These are phyloP conservation scores for Lepus timidus DNA, from an alignment of 2,113 vertebrate genomes.

Conservation along the genomic window DNA sequence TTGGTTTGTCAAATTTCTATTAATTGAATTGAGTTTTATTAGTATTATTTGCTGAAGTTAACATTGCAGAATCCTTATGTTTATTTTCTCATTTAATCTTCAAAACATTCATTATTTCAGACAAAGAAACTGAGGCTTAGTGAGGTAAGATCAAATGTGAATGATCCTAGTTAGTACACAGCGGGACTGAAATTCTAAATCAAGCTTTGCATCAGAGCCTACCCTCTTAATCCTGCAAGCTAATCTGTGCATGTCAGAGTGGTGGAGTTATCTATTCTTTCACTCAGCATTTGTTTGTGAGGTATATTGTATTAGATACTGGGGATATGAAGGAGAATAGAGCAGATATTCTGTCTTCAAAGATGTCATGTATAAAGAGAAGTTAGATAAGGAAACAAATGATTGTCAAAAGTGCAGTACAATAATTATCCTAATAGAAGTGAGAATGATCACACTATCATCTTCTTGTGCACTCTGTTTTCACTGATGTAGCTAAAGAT, in stretches of 20 bases:
- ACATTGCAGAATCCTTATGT: not conserved
- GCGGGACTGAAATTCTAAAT: not conserved
- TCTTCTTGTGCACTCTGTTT: not conserved
- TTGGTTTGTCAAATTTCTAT: not conserved
- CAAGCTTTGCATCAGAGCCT: not conserved
- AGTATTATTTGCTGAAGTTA: not conserved
- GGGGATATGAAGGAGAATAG: not conserved
- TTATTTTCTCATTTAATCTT: constrained; percentile 29
- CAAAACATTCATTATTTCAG: not conserved
- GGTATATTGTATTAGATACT: not conserved
- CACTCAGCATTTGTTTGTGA: not conserved
- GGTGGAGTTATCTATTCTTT: not conserved
- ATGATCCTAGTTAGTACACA: not conserved
- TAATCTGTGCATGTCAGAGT: not conserved
- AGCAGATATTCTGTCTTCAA: not conserved
- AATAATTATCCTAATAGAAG: not conserved
- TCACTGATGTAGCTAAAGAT: not conserved
- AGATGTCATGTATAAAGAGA: not conserved
- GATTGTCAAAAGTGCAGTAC: not conserved
- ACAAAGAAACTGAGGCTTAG: not conserved
- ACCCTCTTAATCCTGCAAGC: accelerated
- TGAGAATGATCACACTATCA: not conserved
- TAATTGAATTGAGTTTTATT: not conserved
- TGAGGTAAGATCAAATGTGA: not conserved
- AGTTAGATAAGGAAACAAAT: not conserved